These are phyloP conservation scores for Meiosimyza decipiens DNA, from an alignment of 2,888 invertebrate species.

Conservation along the genomic window DNA sequence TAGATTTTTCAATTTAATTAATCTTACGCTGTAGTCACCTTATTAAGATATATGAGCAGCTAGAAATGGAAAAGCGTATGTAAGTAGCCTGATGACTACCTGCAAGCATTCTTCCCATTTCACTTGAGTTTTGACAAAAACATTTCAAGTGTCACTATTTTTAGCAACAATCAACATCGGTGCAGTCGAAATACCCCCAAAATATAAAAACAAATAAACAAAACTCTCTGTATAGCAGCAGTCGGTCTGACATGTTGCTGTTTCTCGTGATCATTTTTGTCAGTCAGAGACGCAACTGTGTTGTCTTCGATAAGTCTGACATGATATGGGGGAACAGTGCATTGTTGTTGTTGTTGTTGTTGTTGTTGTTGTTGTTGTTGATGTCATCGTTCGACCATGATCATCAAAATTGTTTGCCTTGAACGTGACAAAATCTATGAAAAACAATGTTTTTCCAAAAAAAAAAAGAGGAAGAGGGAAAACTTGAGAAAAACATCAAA, in stretches of 20 bases:
- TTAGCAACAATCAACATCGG: background rate
- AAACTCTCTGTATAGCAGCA: too few species aligned
- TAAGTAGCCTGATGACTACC: too few species aligned
- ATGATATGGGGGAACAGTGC: too few species aligned
- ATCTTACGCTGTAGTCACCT: constrained; percentile 55
- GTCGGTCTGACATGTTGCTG: background rate
- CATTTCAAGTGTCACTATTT: constrained; percentile 11
- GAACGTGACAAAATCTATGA: constrained; percentile 64
- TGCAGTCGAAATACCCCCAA: background rate
- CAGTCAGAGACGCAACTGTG: background rate
- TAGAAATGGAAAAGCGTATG: too few species aligned
- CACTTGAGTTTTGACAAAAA: background rate
- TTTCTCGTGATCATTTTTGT: background rate
- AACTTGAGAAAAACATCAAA: too few species aligned
- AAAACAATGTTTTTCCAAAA: constrained; percentile 40
- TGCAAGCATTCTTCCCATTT: background rate
- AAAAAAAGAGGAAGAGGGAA: background rate
- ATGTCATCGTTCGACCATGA: constrained; percentile 42
- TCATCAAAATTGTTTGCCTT: constrained; percentile 54
- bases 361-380: too few species aligned
- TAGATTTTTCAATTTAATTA: constrained; percentile 61
- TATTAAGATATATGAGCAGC: constrained; percentile 21
- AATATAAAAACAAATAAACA: constrained; percentile 14
- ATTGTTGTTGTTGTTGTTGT: too few species aligned
- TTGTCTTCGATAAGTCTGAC: background rate